Base-by-base conservation (phyloP, 2,888 invertebrate species). In the Lasioglossum marginatum region DNA sequence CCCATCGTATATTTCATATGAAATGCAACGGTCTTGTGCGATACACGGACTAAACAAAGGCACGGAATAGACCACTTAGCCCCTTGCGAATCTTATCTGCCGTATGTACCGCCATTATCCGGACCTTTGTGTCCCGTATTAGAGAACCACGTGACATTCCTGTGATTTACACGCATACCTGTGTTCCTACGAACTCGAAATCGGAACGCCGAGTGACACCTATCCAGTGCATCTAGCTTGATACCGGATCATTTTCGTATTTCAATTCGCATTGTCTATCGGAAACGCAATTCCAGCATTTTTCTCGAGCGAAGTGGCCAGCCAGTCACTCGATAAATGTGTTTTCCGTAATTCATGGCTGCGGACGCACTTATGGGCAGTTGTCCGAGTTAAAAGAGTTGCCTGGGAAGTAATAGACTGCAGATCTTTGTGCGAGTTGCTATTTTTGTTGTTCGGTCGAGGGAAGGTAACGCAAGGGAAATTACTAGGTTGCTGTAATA, bases 201-300 rank as follows among this genome's bases (percentile, higher is more conserved):
- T 70, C 40, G 40, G 40, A 2, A 43, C 70, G 82, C 84, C 76
- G 87, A 89, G 86, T 85, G 79, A 80, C 77, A 71, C 82, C 43
- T 68, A 14, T 70, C 70, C 40, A 6, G 37, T 37, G 37, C 23
- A 68, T 68, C 68, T 19, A 19, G 37, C 34, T 23, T 12, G 66
- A 68, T n/a, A 37, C 34, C 37, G 23, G 60, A 68, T 68, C 37
- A n/a, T 68, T 68, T 23, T 60, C 27, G 60, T 4, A 31, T 63
- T 68, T 68, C 68, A 23, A 68, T 34, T 27, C 60, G 60, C 60
- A 5, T 27, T 27, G 60, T 27, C 60, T 60, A 60, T 60, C 60
- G 60, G 60, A 12, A 10, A 27, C 27, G n/a, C 60, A 27, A n/a
- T 60, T 60, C 5, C 14, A 27, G 60, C 27, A 27, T 60, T 60